phyloP scores from a whole-genome alignment of 1,140 invertebrate genomes.

The Ptiloglossa arizonensis region DNA sequence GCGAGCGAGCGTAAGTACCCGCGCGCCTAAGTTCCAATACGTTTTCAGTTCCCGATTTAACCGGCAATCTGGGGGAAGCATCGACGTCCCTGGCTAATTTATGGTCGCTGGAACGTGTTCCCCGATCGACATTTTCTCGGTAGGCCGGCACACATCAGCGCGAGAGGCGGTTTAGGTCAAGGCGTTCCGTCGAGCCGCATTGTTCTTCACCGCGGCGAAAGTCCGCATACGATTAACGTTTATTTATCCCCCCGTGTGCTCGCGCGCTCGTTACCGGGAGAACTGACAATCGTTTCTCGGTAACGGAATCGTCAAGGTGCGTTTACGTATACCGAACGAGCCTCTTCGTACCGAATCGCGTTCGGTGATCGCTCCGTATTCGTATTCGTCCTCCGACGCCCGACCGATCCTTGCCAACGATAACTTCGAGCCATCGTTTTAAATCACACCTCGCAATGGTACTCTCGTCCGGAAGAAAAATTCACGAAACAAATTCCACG shows the following conservation, averaged over 20 bases:
- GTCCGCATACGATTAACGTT: slow-evolving; percentile 45
- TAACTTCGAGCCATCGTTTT: no score
- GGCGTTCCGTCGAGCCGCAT: slow-evolving; percentile 33
- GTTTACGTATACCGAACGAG: no score
- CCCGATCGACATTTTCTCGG: slow-evolving; percentile 46
- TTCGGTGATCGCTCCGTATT: no score
- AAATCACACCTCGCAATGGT: no score
- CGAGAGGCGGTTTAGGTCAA: slow-evolving; percentile 54
- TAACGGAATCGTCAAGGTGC: slow-evolving; percentile 6
- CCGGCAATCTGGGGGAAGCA: background rate
- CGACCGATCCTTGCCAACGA: no score
- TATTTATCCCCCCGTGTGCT: slow-evolving; percentile 30
- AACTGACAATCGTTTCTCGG: background rate
- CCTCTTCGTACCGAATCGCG: no score
- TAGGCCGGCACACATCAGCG: background rate
- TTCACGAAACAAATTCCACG: no score
- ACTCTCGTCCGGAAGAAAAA: no score
- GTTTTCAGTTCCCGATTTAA: background rate
- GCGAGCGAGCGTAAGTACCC: no score
- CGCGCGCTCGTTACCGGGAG: background rate
- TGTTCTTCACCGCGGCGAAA: slow-evolving; percentile 55
- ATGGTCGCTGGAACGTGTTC: background rate
- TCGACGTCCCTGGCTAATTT: background rate
- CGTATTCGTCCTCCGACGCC: no score
- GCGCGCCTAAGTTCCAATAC: background rate